Base-by-base conservation (phyloP, 2,888 invertebrate genomes). In the Cotesia congregata region DNA sequence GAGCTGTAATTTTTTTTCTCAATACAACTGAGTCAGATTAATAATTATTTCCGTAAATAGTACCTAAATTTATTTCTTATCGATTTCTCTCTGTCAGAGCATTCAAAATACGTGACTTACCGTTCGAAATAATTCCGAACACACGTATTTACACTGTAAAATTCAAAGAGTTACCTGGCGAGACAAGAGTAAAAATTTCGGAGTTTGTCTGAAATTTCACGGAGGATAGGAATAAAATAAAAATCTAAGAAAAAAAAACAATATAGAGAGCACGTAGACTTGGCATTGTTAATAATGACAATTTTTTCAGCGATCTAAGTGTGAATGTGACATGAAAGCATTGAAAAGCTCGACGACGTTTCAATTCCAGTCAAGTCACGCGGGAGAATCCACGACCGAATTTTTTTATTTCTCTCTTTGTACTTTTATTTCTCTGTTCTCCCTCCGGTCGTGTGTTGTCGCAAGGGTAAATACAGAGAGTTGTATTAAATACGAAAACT, bases 401-500 rank as follows among this genome's bases (percentile, higher is more conserved):
- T 62, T 62, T 62, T 62, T 62, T 20, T 30, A 3, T 30, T 3
- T 30, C 3, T n/a, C 7, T 62, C 20, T 38, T 62, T 7, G 12
- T 12, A 20, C 38, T 65, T 20, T 65, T 9, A 30, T 30, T 65
- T 20, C 12, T 17, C 6, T 7, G 1, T 50, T 50, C 50, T 50
- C 2, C 50, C 50, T 50, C 50, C 50, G 2, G 50, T 12, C 7
- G 74, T 64, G 38, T 38, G 62, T 77, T 5, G 62, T 40, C 17
- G 12, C 12, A 50, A 50, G 12, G 12, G 12, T 50, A 50, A 50
- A 50, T 50, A 50, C 12, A 50, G 50, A 50, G 50, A 50, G 50
- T 12, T 50, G 2, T 50, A 50, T 50, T 50, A 50, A 50, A 50
- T 50, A 50, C 50, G 50, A 50, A 70, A 60, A 86, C 91, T 89